phyloP scores from a whole-genome alignment of 2,113 vertebrate genomes.

The Podocnemis expansa region DNA sequence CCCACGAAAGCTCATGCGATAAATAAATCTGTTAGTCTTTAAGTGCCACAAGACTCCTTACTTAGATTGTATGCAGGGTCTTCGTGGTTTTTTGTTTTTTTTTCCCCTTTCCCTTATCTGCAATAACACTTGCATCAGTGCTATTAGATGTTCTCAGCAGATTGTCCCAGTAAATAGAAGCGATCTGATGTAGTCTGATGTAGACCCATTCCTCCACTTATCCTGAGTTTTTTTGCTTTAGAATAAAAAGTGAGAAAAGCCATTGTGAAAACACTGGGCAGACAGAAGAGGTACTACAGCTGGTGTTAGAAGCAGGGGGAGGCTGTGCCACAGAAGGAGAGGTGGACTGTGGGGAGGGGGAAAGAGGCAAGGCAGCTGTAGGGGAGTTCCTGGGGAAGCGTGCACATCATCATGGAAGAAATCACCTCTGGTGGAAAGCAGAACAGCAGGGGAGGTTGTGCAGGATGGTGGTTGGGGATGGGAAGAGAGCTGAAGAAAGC shows the following conservation, averaged over 20 bases:
- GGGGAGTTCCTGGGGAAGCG: constrained; percentile 51
- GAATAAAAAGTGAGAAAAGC: background rate
- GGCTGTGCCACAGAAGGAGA: constrained; percentile 20
- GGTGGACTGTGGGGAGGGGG: constrained; percentile 36
- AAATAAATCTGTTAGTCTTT: too few species aligned
- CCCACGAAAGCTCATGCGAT: too few species aligned
- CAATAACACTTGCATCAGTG: background rate
- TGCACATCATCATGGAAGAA: background rate
- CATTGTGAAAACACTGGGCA: background rate
- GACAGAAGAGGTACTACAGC: constrained; percentile 3
- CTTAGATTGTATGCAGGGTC: background rate
- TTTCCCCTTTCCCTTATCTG: background rate
- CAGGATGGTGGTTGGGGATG: background rate
- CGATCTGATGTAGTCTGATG: background rate
- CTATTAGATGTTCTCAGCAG: background rate
- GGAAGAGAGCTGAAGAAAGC: background rate
- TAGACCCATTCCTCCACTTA: rapidly evolving
- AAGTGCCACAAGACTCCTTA: too few species aligned
- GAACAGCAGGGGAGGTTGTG: background rate
- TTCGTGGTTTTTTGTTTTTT: background rate
- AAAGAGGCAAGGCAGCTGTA: constrained; percentile 49
- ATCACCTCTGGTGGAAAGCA: rapidly evolving
- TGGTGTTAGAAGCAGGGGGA: background rate
- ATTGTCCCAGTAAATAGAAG: rapidly evolving
- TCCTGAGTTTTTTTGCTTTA: background rate